Evolutionary conservation across 2,797 vertebrate genomes (phyloP), one percentile per base, ranked within the genome.

Genomic region (Neosalanx taihuensis): DNA sequence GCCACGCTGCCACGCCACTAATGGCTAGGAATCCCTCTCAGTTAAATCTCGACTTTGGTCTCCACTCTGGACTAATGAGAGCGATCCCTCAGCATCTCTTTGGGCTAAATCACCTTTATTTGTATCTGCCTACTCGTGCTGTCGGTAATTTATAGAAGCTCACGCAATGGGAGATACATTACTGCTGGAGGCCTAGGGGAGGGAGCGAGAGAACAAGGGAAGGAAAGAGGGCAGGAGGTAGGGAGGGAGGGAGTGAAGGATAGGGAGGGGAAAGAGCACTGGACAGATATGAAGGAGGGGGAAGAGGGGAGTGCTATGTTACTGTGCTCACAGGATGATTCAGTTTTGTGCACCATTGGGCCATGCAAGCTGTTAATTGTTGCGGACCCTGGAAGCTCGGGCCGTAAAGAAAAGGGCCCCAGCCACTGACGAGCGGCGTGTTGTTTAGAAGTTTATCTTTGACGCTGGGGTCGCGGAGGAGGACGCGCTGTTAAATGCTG

Each of bases 91-190:
- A 93, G 89, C 87, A 92, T 91, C 92, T 92, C 90, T 94, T 94
- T 93, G 89, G 89, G 90, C 91, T 92, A 93, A 94, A 94, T 93
- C 92, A 92, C 92, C 92, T 93, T 93, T 93, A 92, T 93, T 94
- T 93, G 92, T 92, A 91, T 91, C 92, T 92, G 92, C 90, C 91
- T 91, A 81, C 87, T 84, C 79, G 66, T 78, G 79, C 85, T 77
- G 86, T 79, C 82, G 81, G 85, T 87, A 91, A 93, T 92, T 92
- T 93, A 93, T 92, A 85, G 89, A 86, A 87, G 83, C 82, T 78
- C 79, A 83, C 71, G 83, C 86, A 78, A 76, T 78, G 86, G 87
- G 84, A 88, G 87, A 90, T 86, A 84, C 88, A 89, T 88, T 86
- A 85, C 84, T 74, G 81, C 41, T 64, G 71, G 74, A 80, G 77